A percentile compares a stretch with the other conserved stretches of the same genome.
Conservation (phyloP, 2,113 vertebrate genomes). For the Nematolebias whitei region DNA sequence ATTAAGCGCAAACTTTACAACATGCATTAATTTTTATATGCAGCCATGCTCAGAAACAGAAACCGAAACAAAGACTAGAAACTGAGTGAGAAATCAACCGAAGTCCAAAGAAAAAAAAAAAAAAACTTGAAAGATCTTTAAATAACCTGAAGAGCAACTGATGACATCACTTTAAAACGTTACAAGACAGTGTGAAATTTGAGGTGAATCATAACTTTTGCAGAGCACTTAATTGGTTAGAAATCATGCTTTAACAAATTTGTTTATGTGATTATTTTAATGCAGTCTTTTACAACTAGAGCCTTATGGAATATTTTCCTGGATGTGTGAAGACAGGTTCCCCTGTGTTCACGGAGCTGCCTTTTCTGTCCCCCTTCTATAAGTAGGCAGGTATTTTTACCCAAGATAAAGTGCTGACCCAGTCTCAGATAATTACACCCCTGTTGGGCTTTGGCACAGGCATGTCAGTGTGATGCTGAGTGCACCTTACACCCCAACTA, state of each 20-base stretch:
- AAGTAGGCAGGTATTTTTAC: conserved; percentile 77
- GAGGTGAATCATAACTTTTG: no score
- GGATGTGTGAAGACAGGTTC: conserved; percentile 57
- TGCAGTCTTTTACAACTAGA: conserved; percentile 10
- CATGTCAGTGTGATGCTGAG: conserved; percentile 66
- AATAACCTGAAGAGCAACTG: no score
- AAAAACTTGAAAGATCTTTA: no score
- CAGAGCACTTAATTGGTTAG: no score
- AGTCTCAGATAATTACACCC: conserved; percentile 78
- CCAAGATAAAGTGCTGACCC: conserved; percentile 76
- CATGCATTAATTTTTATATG: no score
- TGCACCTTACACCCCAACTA: conserved; percentile 71
- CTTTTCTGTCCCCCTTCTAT: conserved; percentile 54
- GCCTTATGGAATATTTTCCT: conserved; percentile 24
- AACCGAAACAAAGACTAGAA: no score
- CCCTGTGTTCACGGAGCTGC: conserved; percentile 50
- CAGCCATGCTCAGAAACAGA: no score
- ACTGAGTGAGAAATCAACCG: no score
- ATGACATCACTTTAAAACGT: no score
- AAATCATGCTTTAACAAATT: not conserved
- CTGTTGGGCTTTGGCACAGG: conserved; percentile 75
- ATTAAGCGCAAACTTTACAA: no score
- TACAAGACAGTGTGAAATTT: no score
- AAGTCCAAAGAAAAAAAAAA: no score
- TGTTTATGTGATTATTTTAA: conserved; percentile 9